Base-by-base conservation (phyloP, 2,113 vertebrate genomes). In the Aspiorhynchus laticeps region DNA sequence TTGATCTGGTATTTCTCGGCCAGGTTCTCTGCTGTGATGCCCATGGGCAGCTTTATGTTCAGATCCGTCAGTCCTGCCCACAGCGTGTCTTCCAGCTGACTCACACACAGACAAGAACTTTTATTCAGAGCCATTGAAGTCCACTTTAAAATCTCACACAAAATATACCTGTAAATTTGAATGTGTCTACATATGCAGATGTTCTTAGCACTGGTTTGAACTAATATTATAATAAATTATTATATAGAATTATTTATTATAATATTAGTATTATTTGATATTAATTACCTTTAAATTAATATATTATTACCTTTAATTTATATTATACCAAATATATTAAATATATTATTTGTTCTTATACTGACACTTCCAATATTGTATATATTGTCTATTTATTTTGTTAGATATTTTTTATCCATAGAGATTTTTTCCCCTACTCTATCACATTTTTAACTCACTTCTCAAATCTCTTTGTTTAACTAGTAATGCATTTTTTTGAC, bases 1-100 rank as follows among this genome's bases (percentile, higher is more conserved):
- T 92, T 93, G 89, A 99, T 96, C 88, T 95, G 91, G 88, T 98
- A 94, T 83, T 98, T 96, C 12, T 89, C 95, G n/a, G 98, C 97
- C 87, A 99, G 95, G 82, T 98, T 99, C 91, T 99, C 98, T 71
- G 98, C 98, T 7, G 98, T 99, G 84, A 98, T 83, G 36, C 93
- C 98, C 98, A 99, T 99, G 0, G 97, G 93, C 5, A 92, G 93
- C 90, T 98, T 96, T 43, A 99, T 67, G 2, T 98, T 95, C 0
- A 91, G 90, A 81, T 99, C 98, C 0, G 96, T 99, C 9, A 99
- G 93, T 11, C 93, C 93, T 0, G 94, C 94, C 98, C 98, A 99
- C 91, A 99, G 33, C 0, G 94, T 94, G 90, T 99, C 98, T 92
- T 99, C 98, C 80, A 99, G 83, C 98, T 99, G 87, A 88, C 61